Conservation (phyloP, 2,113 vertebrate species). For the Silurus meridionalis region DNA sequence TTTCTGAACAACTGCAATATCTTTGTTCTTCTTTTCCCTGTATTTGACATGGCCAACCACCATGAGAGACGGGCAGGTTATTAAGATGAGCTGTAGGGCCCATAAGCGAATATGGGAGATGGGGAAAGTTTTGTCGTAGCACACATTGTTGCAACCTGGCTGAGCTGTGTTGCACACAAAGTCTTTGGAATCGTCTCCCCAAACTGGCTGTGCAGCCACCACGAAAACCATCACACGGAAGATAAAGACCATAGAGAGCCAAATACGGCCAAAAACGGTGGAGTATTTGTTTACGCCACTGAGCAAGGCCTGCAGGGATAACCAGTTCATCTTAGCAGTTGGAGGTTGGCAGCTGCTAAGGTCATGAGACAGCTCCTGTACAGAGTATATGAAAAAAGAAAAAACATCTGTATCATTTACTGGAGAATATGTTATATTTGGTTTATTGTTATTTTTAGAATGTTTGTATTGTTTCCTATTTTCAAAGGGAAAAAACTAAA, state of each 20-base stretch:
- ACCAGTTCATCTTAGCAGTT: constrained; percentile 84
- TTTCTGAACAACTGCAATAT: constrained; percentile 45
- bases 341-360: not conserved
- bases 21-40: constrained; percentile 78
- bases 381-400: not conserved
- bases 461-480: not conserved
- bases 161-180: constrained; percentile 90
- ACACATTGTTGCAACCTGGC: constrained; percentile 87
- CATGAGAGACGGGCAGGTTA: constrained; percentile 90
- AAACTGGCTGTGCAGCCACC: constrained; percentile 86
- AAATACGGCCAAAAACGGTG: constrained; percentile 86
- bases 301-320: constrained; percentile 73
- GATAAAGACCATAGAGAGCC: constrained; percentile 90
- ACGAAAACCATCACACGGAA: constrained; percentile 90
- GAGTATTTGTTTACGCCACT: constrained; percentile 92
- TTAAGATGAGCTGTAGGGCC: constrained; percentile 94
- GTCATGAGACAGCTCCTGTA: constrained; percentile 19
- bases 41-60: constrained; percentile 90
- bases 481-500: not conserved
- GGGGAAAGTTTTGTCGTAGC: constrained; percentile 86
- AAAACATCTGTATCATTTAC: not conserved
- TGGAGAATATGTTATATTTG: not conserved
- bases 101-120: constrained; percentile 92
- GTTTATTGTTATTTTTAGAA: not conserved
- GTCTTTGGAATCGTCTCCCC: constrained; percentile 87